Base-by-base conservation (phyloP, 2,797 vertebrate species). In the Gymnothorax reevesii region DNA sequence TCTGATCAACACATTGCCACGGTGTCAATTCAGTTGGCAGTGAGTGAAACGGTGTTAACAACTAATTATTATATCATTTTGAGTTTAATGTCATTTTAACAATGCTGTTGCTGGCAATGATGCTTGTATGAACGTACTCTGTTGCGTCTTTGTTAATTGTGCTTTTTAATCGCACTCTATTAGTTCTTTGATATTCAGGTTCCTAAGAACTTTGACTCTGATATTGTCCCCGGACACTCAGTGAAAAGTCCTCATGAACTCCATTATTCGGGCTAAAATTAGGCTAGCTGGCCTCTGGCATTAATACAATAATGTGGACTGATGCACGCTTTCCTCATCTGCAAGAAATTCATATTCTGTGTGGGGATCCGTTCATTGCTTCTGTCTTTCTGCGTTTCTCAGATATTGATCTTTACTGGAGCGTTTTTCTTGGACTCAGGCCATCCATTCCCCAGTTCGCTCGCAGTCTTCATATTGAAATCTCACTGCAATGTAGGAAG, bases 341-440 rank as follows among this genome's bases (percentile, higher is more conserved):
- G 3, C 64, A 69, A 69, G 22, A 9, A 69, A 25, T n/a, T 25
- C 25, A n/a, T 69, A 69, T 25, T n/a, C 64, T 69, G 22, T 69
- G 64, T 69, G 64, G 22, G 60, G 10, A 2, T n/a, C 25, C 25
- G 25, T 69, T 69, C 64, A 69, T 69, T n/a, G 1, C 9, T 8
- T 69, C 2, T 25, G 7, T 8, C 64, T 7, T 69, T n/a, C 9
- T 69, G 7, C 64, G 7, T 69, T 69, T 25, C n/a, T 8, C n/a
- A 69, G 64, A 69, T 69, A 69, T 69, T 69, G 64, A 69, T 69
- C 64, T 69, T 8, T 69, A 69, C 64, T 69, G n/a, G 64, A 25
- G 64, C 22, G 25, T 69, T 69, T 69, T 69, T 69, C 22, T 69
- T 69, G 64, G 64, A 69, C 25, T 69, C 64, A 25, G 64, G 64